Evolutionary conservation across 2,113 vertebrate species (phyloP).

Genomic region (Neodontobutis hainanensis): DNA sequence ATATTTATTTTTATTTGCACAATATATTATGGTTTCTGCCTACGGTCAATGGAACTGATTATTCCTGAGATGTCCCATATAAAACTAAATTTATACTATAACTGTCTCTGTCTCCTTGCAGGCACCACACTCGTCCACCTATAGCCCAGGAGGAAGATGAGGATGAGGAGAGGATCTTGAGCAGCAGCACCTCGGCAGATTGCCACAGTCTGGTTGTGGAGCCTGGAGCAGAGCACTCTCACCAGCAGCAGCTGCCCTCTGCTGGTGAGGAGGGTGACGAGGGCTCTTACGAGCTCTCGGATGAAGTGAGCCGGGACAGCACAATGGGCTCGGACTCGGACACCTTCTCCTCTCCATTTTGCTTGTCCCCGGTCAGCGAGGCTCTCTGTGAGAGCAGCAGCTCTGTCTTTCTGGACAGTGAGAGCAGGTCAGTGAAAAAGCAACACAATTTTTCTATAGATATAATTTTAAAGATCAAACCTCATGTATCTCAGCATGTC

Average conservation of each 20-base stretch:
- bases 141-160: slow-evolving; percentile 77
- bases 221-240: slow-evolving; percentile 12
- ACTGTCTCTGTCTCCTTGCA: slow-evolving; percentile 22
- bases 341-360: slow-evolving; percentile 95
- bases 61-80: too few relatives aligned
- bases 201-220: slow-evolving; percentile 73
- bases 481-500: background rate
- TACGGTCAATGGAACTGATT: too few relatives aligned
- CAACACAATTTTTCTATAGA: background rate
- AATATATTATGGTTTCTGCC: too few relatives aligned
- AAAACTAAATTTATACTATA: background rate
- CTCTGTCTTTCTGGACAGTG: slow-evolving; percentile 89
- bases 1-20: too few relatives aligned
- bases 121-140: slow-evolving; percentile 53
- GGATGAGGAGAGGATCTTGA: slow-evolving; percentile 73
- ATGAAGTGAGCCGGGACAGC: slow-evolving; percentile 92
- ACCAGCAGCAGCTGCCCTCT: slow-evolving; percentile 56
- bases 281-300: slow-evolving; percentile 88
- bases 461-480: too few relatives aligned
- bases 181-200: slow-evolving; percentile 64
- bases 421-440: slow-evolving; percentile 81
- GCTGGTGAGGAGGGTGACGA: slow-evolving; percentile 84
- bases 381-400: slow-evolving; percentile 87
- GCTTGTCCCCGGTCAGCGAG: slow-evolving; percentile 91
- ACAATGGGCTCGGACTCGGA: slow-evolving; percentile 94